These are phyloP conservation scores for Erethizon dorsatum DNA, from an alignment of 2,797 vertebrate species.

Conservation along the genomic window DNA sequence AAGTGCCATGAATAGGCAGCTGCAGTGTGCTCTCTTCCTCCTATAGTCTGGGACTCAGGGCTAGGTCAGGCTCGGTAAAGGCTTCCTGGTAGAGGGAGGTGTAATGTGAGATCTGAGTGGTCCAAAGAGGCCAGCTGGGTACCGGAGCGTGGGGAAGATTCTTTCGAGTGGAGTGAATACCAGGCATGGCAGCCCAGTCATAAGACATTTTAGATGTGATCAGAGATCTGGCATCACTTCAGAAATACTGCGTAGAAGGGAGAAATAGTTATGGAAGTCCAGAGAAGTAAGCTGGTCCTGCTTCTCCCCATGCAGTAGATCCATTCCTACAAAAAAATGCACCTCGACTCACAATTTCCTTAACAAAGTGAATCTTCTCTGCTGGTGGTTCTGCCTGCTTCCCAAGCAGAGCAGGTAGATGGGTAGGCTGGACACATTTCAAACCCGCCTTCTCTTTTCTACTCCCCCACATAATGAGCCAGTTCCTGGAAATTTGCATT, in stretches of 20 bases:
- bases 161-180: not conserved
- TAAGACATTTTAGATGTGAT: not conserved
- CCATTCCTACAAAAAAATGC: not conserved
- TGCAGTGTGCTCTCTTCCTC: not conserved
- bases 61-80: not conserved
- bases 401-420: not conserved
- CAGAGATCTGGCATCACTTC: not conserved
- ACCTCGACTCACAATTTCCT: not conserved
- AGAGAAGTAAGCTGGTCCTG: not conserved
- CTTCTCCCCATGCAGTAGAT: not conserved
- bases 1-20: not conserved
- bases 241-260: not conserved
- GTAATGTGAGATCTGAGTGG: not conserved
- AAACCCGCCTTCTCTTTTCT: not conserved
- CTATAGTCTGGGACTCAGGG: accelerated
- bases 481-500: not conserved
- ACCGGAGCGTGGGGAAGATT: not conserved
- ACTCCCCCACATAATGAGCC: not conserved
- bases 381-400: not conserved
- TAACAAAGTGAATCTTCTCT: not conserved
- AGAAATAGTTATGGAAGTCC: not conserved
- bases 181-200: not conserved
- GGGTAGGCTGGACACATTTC: not conserved
- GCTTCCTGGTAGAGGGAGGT: not conserved
- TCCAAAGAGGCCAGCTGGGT: not conserved